Evolutionary conservation across 2,888 invertebrate genomes (phyloP).

Genomic region (Nesidiocoris tenuis): DNA sequence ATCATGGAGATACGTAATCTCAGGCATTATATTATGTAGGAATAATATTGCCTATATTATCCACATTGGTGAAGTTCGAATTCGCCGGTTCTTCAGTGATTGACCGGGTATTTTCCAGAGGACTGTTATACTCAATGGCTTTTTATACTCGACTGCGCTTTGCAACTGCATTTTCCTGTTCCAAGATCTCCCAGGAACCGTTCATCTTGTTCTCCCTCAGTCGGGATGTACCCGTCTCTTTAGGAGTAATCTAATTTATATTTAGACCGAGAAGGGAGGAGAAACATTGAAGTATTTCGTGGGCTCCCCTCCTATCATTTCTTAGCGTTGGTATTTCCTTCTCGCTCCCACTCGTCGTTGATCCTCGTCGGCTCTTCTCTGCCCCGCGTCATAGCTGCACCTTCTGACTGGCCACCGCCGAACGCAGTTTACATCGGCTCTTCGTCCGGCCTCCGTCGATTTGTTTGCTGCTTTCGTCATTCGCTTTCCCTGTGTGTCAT

Average conservation of each 20-base stretch:
- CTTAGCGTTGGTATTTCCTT: neutral
- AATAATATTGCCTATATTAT: no score
- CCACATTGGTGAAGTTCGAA: no score
- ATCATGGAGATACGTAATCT: no score
- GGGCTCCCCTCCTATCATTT: neutral
- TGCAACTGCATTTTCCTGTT: neutral
- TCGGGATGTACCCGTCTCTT: neutral
- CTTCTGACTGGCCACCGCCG: neutral
- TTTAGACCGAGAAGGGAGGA: slow-evolving; percentile 23
- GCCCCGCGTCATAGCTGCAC: slow-evolving; percentile 3
- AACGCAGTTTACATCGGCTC: slow-evolving; percentile 6
- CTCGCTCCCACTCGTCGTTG: neutral
- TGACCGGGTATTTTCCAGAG: no score
- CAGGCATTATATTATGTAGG: no score
- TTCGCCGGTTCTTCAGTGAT: no score
- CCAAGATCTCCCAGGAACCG: neutral
- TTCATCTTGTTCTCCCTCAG: neutral
- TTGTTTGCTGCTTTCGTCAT: neutral
- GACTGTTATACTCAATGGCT: no score
- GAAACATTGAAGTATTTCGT: neutral
- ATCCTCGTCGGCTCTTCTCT: neutral
- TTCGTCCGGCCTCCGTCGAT: neutral
- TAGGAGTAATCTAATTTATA: slow-evolving; percentile 16
- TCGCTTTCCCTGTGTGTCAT: neutral
- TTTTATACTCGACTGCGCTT: no score